Conservation (phyloP, 2,797 vertebrate genomes). For the Danio aesculapii region DNA sequence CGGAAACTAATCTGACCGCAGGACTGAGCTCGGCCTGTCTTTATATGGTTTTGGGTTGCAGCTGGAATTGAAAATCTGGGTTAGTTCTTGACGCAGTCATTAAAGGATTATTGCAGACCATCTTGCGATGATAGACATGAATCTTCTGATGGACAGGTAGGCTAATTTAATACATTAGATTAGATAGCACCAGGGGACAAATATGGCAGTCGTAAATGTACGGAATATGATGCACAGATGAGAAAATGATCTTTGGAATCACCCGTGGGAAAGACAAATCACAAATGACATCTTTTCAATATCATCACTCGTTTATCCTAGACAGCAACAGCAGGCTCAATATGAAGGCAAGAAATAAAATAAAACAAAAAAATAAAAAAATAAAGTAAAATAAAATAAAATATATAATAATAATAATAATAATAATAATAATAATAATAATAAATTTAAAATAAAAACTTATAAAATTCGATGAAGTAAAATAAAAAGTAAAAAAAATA, state of each 20-base stretch:
- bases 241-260: neutral
- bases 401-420: too few species aligned
- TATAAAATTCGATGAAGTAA: too few species aligned
- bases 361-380: too few species aligned
- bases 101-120: neutral
- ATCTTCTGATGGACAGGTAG: neutral
- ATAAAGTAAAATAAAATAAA: too few species aligned
- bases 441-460: too few species aligned
- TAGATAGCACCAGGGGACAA: neutral
- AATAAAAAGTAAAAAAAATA: too few species aligned
- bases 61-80: conserved; percentile 23
- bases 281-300: neutral
- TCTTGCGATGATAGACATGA: conserved; percentile 13
- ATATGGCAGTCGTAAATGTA: neutral
- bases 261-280: neutral
- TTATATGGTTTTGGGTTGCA: neutral
- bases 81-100: neutral
- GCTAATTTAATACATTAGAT: conserved; percentile 1
- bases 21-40: conserved; percentile 27
- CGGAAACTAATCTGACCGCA: conserved; percentile 48
- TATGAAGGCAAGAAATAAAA: neutral
- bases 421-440: too few species aligned
- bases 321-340: neutral
- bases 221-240: neutral
- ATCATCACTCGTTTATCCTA: neutral